Conservation (phyloP, 1,140 invertebrate species). For the Aphaenogaster rudis region DNA sequence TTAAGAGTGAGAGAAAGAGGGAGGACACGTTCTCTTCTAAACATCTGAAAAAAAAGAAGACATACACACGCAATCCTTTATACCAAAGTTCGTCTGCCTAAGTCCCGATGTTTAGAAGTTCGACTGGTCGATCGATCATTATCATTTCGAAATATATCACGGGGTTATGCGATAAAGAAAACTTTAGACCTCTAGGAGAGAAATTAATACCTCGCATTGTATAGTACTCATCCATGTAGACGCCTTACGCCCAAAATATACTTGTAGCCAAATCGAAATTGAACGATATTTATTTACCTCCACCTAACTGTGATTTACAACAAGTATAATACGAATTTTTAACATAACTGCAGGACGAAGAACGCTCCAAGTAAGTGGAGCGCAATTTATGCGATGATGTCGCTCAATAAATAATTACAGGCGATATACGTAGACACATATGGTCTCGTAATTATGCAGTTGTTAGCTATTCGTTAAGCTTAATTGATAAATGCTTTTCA, state of each 20-base stretch:
- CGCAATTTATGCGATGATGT: not conserved
- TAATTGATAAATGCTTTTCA: slow-evolving; percentile 28
- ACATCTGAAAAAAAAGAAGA: not conserved
- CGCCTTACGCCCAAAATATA: slow-evolving; percentile 73
- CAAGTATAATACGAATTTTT: not conserved
- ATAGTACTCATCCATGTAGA: slow-evolving; percentile 74
- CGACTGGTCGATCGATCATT: slow-evolving; percentile 56
- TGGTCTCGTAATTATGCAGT: slow-evolving; percentile 50
- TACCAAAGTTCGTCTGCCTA: slow-evolving; percentile 55
- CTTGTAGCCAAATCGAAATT: slow-evolving; percentile 62
- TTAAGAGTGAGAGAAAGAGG: slow-evolving; percentile 36
- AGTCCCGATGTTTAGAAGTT: slow-evolving; percentile 63
- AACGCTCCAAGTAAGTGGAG: not conserved
- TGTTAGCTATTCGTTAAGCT: slow-evolving; percentile 27
- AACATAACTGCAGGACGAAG: not conserved
- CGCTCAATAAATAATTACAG: not conserved
- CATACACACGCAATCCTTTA: not conserved
- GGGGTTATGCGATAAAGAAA: slow-evolving; percentile 46
- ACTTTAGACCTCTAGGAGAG: slow-evolving; percentile 55
- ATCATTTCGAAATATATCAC: slow-evolving; percentile 53
- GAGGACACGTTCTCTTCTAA: slow-evolving; percentile 52
- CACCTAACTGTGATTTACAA: not conserved
- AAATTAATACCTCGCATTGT: slow-evolving; percentile 69
- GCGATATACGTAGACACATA: not conserved
- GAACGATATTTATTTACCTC: slow-evolving; percentile 20